Evolutionary conservation across 2,113 vertebrate species (phyloP).

Genomic region (Pedionomus torquatus): DNA sequence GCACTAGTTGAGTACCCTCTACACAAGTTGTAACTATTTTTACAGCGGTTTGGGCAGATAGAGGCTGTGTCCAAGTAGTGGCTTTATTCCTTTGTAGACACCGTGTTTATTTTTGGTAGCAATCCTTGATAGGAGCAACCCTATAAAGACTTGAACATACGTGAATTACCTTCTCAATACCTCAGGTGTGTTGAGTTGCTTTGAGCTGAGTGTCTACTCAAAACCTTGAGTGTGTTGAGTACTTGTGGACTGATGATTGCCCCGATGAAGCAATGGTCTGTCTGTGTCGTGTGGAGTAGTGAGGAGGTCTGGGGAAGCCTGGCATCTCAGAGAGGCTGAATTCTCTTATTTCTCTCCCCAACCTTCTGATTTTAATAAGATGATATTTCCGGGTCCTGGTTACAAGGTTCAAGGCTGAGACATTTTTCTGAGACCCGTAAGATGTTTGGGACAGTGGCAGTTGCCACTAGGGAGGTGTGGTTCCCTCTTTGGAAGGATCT

Average conservation of each 20-base stretch:
- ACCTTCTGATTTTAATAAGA: background rate
- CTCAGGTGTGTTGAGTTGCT: conserved; percentile 34
- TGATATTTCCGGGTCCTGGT: background rate
- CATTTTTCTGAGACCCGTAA: conserved; percentile 44
- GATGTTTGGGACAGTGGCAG: conserved; percentile 9
- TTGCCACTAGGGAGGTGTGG: conserved; percentile 20
- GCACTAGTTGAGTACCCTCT: background rate
- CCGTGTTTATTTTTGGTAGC: background rate
- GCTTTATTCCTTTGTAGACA: background rate
- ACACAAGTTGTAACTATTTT: background rate
- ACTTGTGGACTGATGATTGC: background rate
- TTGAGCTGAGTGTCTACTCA: background rate
- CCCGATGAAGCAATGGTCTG: background rate
- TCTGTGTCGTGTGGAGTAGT: background rate
- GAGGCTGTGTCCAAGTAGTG: background rate
- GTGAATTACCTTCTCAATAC: background rate
- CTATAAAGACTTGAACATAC: background rate
- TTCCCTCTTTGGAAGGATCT: conserved; percentile 46
- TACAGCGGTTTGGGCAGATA: background rate
- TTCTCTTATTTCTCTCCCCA: background rate
- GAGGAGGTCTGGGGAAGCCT: background rate
- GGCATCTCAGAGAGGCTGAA: background rate
- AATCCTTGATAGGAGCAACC: conserved; percentile 5
- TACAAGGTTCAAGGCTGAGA: conserved; percentile 40
- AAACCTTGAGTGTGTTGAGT: background rate